phyloP scores from a whole-genome alignment of 2,888 invertebrate genomes.

The Papilio protenor region DNA sequence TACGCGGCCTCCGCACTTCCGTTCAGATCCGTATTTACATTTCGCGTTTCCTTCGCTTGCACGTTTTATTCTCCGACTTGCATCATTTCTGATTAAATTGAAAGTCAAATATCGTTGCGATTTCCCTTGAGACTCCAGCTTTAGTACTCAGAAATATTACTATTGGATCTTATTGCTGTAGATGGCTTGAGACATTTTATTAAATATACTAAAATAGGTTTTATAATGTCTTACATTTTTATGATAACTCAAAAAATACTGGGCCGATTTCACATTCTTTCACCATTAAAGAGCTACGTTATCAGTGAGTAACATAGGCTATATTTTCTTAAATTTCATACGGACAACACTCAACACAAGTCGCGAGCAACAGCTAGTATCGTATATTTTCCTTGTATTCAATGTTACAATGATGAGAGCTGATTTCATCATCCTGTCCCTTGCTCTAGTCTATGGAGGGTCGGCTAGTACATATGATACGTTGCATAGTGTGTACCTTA shows the following conservation, averaged over 20 bases:
- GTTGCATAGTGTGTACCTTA: not conserved
- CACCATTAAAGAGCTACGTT: too few relatives aligned
- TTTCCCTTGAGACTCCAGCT: not conserved
- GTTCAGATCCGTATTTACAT: slow-evolving; percentile 37
- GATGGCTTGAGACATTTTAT: not conserved
- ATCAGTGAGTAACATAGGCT: too few relatives aligned
- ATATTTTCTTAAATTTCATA: too few relatives aligned
- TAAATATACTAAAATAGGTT: not conserved
- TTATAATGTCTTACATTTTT: too few relatives aligned
- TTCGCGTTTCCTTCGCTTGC: slow-evolving; percentile 35
- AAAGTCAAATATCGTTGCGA: slow-evolving; percentile 18
- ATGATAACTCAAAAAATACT: too few relatives aligned
- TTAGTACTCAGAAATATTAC: slow-evolving; percentile 15
- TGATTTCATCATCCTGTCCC: too few relatives aligned
- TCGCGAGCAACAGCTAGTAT: too few relatives aligned
- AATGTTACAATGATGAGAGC: too few relatives aligned
- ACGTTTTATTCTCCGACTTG: slow-evolving; percentile 16
- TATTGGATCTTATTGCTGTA: not conserved
- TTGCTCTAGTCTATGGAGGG: not conserved
- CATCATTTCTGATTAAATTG: slow-evolving; percentile 24
- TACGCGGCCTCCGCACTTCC: slow-evolving; percentile 19
- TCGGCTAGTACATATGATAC: slow-evolving; percentile 1
- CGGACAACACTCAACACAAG: too few relatives aligned
- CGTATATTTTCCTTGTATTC: too few relatives aligned
- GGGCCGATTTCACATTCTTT: too few relatives aligned